Evolutionary conservation across 2,797 vertebrate species (phyloP).

Genomic region (Brachyalestes nurse): DNA sequence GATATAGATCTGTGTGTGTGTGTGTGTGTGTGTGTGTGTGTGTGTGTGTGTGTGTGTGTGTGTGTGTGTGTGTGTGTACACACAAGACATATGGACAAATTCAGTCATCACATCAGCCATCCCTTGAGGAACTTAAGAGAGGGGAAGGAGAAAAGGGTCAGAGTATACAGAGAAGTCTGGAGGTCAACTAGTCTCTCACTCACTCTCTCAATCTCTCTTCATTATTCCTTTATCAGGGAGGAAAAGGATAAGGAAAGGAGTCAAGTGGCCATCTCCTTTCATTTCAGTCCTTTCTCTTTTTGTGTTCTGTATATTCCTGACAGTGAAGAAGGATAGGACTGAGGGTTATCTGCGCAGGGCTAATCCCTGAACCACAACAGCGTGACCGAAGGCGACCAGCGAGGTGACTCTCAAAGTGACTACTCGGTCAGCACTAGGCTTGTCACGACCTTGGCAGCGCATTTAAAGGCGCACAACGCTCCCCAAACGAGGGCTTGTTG

Average conservation of each 20-base stretch:
- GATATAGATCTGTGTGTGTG: constrained; percentile 50
- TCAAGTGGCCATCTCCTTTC: constrained; percentile 55
- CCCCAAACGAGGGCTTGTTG: too few species aligned
- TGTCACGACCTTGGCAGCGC: too few species aligned
- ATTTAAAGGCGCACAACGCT: too few species aligned
- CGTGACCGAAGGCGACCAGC: neutral
- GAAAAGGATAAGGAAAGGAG: constrained; percentile 70
- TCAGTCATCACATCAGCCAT: constrained; percentile 77
- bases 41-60: constrained; percentile 43
- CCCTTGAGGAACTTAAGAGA: constrained; percentile 65
- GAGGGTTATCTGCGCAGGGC: constrained; percentile 7
- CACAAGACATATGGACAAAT: constrained; percentile 78
- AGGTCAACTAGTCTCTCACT: constrained; percentile 57
- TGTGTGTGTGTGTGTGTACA: constrained; percentile 38
- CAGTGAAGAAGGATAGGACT: constrained; percentile 13
- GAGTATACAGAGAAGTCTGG: constrained; percentile 29
- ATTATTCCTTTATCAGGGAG: constrained; percentile 71
- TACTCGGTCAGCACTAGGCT: too few species aligned
- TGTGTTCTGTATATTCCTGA: neutral
- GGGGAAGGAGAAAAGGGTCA: constrained; percentile 47
- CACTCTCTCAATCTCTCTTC: constrained; percentile 44
- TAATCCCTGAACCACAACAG: neutral
- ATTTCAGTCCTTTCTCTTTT: constrained; percentile 25
- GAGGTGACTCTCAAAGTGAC: neutral
- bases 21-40: constrained; percentile 46